Conservation (phyloP, 2,113 vertebrate genomes). For the Riparia riparia region DNA sequence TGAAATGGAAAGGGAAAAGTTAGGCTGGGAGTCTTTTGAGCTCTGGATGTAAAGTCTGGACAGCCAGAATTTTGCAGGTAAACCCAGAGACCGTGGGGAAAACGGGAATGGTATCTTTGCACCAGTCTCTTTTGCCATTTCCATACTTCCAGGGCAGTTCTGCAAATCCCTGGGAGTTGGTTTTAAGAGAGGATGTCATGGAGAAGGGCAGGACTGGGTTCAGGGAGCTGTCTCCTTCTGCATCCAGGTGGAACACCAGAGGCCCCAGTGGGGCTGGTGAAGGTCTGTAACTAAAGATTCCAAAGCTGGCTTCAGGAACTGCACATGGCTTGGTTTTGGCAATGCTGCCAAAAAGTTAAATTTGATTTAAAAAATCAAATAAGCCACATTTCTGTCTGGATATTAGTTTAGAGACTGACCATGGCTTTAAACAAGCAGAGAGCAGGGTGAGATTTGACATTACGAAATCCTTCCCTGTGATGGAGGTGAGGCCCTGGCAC, state of each 20-base stretch:
- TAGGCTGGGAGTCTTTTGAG: background rate
- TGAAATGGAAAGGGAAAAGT: background rate
- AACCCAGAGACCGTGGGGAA: background rate
- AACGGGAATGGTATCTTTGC: background rate
- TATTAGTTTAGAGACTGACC: background rate
- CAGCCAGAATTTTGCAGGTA: background rate
- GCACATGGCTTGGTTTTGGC: background rate
- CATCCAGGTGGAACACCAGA: background rate
- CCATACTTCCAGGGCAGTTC: background rate
- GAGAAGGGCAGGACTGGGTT: background rate
- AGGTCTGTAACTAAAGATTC: background rate
- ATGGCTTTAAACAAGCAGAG: background rate
- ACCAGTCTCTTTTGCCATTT: background rate
- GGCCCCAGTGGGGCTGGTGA: fast-evolving
- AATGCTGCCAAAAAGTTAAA: background rate
- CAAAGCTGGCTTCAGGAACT: background rate
- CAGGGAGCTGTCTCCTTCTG: fast-evolving
- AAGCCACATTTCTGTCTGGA: background rate
- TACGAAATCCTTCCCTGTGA: background rate
- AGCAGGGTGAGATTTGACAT: background rate
- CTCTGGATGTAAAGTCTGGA: background rate
- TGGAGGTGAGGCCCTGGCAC: fast-evolving
- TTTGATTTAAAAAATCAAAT: background rate
- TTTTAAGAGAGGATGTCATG: background rate
- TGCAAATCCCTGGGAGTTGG: background rate